Percentiles rank a stretch among this genome's conserved stretches.
These are phyloP conservation scores for Aphrophora alni DNA, from an alignment of 2,888 invertebrate genomes.

Conservation along the genomic window DNA sequence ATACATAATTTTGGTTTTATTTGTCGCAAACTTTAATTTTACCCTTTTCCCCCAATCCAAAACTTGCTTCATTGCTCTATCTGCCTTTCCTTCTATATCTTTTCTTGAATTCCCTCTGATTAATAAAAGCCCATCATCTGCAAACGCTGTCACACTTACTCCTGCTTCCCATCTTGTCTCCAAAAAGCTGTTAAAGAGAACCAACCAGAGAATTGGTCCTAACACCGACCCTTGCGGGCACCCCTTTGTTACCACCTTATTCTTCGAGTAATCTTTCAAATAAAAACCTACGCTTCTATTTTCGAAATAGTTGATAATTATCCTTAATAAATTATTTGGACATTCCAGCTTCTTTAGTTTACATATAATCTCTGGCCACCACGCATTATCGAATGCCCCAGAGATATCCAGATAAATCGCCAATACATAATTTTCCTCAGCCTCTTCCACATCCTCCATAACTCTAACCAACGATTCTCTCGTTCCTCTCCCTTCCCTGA, in stretches of 20 bases:
- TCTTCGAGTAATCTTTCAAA: too few species aligned
- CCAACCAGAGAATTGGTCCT: not conserved
- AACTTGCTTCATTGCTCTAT: not conserved
- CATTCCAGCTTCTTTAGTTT: not conserved
- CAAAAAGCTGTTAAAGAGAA: not conserved
- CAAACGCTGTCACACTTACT: not conserved
- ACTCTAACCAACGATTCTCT: too few species aligned
- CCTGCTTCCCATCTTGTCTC: not conserved
- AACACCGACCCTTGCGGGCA: not conserved
- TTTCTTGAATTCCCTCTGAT: too few species aligned
- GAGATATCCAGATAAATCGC: not conserved
- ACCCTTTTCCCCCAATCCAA: not conserved
- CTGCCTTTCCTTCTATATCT: not conserved
- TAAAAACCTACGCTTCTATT: too few species aligned
- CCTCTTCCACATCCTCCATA: too few species aligned
- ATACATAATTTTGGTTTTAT: not conserved
- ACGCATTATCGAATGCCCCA: not conserved
- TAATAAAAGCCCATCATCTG: not conserved
- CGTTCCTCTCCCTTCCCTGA: not conserved
- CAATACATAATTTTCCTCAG: too few species aligned
- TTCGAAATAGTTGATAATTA: not conserved
- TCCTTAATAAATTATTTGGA: not conserved
- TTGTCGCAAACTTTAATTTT: not conserved
- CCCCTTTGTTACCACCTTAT: not conserved
- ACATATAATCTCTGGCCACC: not conserved